Conservation (phyloP, 2,888 invertebrate genomes). For the Asteroscopus sphinx region DNA sequence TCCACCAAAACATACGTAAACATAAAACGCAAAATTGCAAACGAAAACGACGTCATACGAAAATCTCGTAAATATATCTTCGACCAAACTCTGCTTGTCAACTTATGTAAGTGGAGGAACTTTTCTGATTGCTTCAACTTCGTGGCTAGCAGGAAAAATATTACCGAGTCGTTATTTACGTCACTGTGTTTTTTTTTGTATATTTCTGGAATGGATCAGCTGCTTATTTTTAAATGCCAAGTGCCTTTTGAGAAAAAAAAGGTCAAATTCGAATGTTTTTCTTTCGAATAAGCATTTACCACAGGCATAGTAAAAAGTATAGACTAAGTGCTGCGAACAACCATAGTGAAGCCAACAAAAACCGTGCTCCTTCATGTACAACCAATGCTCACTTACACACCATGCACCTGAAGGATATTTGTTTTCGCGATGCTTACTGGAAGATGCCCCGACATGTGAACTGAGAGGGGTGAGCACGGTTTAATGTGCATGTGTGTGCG, state of each 20-base stretch:
- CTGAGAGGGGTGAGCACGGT: too few relatives aligned
- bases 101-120: constrained; percentile 52
- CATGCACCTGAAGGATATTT: too few relatives aligned
- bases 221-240: neutral
- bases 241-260: neutral
- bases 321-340: too few relatives aligned
- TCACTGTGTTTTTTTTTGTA: constrained; percentile 21
- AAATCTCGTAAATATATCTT: constrained; percentile 49
- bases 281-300: too few relatives aligned
- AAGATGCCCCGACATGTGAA: too few relatives aligned
- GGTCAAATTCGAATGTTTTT: neutral
- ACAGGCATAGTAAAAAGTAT: too few relatives aligned
- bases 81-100: constrained; percentile 52
- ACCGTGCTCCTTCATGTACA: too few relatives aligned
- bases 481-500: too few relatives aligned
- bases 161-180: constrained; percentile 45
- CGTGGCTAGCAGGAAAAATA: constrained; percentile 49
- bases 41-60: constrained; percentile 35
- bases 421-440: too few relatives aligned
- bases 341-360: too few relatives aligned
- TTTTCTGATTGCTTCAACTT: constrained; percentile 56
- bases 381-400: too few relatives aligned
- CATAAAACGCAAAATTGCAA: constrained; percentile 20
- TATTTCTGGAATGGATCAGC: constrained; percentile 1
- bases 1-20: neutral